A percentile compares a stretch with the other conserved stretches of the same genome.
These are phyloP conservation scores for Oopsacas minuta DNA, from an alignment of 37 sponge, comb jelly and placozoan species.

Conservation along the genomic window DNA sequence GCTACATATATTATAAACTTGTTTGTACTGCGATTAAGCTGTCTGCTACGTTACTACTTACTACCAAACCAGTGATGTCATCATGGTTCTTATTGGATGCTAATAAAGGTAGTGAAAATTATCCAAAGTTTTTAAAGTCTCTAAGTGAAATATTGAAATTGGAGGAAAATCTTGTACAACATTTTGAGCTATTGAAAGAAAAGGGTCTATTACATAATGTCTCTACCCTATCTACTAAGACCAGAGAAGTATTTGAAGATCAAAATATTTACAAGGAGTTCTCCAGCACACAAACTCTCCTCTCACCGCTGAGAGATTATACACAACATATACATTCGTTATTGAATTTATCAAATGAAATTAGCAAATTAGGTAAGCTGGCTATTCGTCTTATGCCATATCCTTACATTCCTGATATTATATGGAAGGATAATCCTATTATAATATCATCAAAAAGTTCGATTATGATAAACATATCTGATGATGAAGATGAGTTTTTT, in stretches of 20 bases:
- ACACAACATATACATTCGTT: background rate
- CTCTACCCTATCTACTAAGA: background rate
- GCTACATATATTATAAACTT: conserved; percentile 5
- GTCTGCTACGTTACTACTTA: background rate
- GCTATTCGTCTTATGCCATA: background rate
- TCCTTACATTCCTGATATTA: background rate
- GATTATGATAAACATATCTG: background rate
- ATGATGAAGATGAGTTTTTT: background rate
- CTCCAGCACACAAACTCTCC: background rate
- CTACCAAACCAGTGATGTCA: background rate
- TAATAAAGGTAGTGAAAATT: background rate
- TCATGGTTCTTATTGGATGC: background rate
- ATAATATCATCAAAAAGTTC: background rate
- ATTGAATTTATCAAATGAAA: background rate
- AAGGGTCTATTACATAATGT: background rate
- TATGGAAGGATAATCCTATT: background rate
- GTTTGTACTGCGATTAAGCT: background rate
- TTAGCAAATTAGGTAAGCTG: background rate
- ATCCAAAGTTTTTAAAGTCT: background rate
- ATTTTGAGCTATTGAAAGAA: background rate
- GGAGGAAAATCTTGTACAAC: background rate
- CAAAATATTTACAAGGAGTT: background rate
- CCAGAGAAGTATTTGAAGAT: background rate
- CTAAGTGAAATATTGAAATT: background rate
- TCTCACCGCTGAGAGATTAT: background rate